Evolutionary conservation across 2,797 vertebrate species (phyloP).

Genomic region (Microtus agrestis): DNA sequence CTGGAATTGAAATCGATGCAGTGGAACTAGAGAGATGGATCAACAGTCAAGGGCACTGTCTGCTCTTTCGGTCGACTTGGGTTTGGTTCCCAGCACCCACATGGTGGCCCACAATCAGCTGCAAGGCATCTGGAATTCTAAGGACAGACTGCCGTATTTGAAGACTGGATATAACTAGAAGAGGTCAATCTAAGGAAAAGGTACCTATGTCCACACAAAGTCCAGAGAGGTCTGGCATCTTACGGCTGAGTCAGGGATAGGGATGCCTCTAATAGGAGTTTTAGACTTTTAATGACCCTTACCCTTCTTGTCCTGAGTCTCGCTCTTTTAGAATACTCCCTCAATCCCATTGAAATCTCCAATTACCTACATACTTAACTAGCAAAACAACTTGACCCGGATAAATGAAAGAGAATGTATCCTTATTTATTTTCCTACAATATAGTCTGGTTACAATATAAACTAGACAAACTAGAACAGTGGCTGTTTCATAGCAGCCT

Average conservation of each 20-base stretch:
- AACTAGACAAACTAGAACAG: neutral
- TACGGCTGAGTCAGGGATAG: neutral
- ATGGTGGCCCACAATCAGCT: neutral
- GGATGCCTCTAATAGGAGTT: neutral
- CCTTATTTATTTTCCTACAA: neutral
- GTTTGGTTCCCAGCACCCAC: neutral
- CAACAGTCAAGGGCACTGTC: neutral
- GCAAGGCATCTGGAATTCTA: neutral
- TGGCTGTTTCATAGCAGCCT: neutral
- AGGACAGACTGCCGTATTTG: neutral
- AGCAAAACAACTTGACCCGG: neutral
- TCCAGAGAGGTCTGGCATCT: neutral
- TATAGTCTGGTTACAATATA: neutral
- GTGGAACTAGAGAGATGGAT: neutral
- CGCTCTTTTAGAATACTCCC: neutral
- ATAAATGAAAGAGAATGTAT: neutral
- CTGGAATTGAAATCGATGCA: too few species aligned
- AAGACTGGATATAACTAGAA: neutral
- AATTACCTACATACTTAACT: neutral
- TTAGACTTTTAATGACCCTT: neutral
- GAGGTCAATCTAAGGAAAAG: neutral
- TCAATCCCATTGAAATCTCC: neutral
- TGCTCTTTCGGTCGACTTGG: neutral
- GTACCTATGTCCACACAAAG: neutral
- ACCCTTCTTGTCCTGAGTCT: neutral